Evolutionary conservation across 2,797 vertebrate genomes (phyloP).

Genomic region (Molossus alvarezi): DNA sequence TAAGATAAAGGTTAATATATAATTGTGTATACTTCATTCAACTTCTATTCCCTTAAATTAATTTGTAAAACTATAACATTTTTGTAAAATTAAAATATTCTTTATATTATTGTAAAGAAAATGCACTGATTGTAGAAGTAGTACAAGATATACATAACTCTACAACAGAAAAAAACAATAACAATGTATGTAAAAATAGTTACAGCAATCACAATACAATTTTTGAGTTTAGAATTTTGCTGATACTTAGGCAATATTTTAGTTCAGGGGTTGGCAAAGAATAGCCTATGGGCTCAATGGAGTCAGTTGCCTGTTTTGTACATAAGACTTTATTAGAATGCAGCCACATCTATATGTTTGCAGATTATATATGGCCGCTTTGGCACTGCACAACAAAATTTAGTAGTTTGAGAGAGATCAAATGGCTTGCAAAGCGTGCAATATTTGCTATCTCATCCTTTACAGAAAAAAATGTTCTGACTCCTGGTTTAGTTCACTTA

Average conservation of each 20-base stretch:
- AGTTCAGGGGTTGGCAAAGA: conserved; percentile 4
- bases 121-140: background rate
- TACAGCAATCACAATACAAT: background rate
- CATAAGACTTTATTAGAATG: conserved; percentile 5
- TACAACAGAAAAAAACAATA: background rate
- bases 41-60: conserved; percentile 18
- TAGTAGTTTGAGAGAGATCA: conserved; percentile 21
- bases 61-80: conserved; percentile 34
- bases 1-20: conserved; percentile 22
- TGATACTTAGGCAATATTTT: background rate
- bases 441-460: conserved; percentile 1
- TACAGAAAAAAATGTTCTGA: conserved; percentile 23
- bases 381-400: background rate
- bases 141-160: background rate
- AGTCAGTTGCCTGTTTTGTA: background rate
- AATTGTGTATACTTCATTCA: background rate
- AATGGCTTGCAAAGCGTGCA: background rate
- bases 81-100: background rate
- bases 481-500: background rate
- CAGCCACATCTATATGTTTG: background rate
- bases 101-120: conserved; percentile 16
- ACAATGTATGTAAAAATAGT: background rate
- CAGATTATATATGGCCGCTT: background rate
- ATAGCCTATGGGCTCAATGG: background rate
- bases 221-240: conserved; percentile 17